Conservation (phyloP, 2,888 invertebrate genomes). For the Stenodema calcarata region DNA sequence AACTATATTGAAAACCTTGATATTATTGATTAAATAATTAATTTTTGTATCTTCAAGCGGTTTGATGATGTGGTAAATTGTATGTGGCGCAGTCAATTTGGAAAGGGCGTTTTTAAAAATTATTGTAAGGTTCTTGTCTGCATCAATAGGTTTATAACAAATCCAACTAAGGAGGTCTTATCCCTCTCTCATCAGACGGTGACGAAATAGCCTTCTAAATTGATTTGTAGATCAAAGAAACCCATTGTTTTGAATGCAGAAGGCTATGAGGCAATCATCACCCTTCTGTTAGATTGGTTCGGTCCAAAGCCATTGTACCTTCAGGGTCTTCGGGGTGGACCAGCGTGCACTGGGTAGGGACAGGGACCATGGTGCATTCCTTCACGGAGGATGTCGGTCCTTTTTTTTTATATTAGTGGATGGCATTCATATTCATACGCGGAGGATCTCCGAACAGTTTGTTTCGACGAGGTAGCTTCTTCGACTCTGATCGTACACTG, state of each 20-base stretch:
- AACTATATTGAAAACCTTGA: no score
- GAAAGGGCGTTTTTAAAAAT: no score
- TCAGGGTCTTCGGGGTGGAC: not conserved
- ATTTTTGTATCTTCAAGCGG: no score
- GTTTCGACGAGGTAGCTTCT: no score
- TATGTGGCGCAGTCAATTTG: no score
- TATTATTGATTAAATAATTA: no score
- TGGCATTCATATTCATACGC: constrained; percentile 38
- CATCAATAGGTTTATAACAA: no score
- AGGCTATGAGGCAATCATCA: constrained; percentile 4
- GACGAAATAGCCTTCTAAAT: not conserved
- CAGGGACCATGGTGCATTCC: not conserved
- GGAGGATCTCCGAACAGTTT: not conserved
- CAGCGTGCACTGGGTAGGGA: not conserved
- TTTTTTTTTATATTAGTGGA: constrained; percentile 14
- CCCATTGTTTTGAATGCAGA: not conserved
- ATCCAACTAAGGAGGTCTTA: no score
- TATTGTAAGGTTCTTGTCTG: no score
- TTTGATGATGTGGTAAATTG: no score
- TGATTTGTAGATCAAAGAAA: not conserved
- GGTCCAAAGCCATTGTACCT: not conserved
- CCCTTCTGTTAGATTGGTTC: not conserved
- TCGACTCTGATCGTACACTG: no score
- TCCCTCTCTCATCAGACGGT: not conserved
- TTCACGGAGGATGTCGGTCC: constrained; percentile 13